phyloP scores from a whole-genome alignment of 2,888 invertebrate species.

The Axea sp. region DNA sequence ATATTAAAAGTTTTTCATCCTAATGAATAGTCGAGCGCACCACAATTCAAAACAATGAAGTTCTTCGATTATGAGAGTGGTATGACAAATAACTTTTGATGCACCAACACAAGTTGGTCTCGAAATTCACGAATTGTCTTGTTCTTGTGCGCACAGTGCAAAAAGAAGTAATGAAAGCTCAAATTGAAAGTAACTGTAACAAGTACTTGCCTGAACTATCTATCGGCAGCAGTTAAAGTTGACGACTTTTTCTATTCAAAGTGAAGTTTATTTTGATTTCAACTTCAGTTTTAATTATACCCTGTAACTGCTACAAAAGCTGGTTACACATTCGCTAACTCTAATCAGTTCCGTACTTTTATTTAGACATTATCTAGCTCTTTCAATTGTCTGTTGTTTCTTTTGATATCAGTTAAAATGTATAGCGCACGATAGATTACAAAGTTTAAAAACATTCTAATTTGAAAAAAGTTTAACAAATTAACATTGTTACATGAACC shows the following conservation, averaged over 20 bases:
- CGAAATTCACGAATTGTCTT: constrained; percentile 49
- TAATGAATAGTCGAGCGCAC: constrained; percentile 62
- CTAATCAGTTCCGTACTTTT: constrained; percentile 39
- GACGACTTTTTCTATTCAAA: constrained; percentile 48
- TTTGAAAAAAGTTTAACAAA: too few relatives aligned
- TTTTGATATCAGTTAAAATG: too few relatives aligned
- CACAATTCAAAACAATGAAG: constrained; percentile 53
- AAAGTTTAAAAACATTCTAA: too few relatives aligned
- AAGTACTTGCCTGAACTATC: constrained; percentile 35
- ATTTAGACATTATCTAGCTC: too few relatives aligned
- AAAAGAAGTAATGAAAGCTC: constrained; percentile 51
- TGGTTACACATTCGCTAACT: constrained; percentile 18
- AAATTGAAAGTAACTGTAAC: constrained; percentile 54
- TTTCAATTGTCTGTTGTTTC: too few relatives aligned
- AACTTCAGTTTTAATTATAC: constrained; percentile 52
- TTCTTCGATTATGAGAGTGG: constrained; percentile 50
- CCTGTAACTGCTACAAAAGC: constrained; percentile 25
- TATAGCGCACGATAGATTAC: too few relatives aligned
- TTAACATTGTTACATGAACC: too few relatives aligned
- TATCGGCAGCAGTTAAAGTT: constrained; percentile 44
- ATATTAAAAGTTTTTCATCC: constrained; percentile 65
- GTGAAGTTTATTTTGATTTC: constrained; percentile 38
- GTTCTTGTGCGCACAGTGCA: constrained; percentile 26
- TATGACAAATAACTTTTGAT: constrained; percentile 54
- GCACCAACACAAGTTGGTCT: constrained; percentile 22